Evolutionary conservation across 2,113 vertebrate genomes (phyloP).

Genomic region (Hyperoodon ampullatus): DNA sequence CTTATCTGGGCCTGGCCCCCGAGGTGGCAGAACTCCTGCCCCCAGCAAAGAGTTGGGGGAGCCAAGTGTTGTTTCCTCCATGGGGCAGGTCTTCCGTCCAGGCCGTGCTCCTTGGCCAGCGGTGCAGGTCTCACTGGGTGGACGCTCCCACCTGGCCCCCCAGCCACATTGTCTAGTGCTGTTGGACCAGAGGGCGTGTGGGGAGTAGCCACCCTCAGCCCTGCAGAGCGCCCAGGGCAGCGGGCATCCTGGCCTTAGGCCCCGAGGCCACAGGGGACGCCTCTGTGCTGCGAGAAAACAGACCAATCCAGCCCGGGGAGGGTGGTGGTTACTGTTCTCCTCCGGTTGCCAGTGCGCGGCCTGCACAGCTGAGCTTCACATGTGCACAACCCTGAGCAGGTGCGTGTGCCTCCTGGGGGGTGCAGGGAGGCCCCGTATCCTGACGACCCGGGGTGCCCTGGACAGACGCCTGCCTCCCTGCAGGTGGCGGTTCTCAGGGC

Average conservation of each 20-base stretch:
- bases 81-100: fast-evolving
- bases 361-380: background rate
- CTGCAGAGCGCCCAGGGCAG: background rate
- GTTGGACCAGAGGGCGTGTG: too few relatives aligned
- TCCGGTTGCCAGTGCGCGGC: background rate
- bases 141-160: fast-evolving
- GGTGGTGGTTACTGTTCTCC: background rate
- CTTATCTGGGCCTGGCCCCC: background rate
- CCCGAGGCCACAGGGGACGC: background rate
- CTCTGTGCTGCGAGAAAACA: background rate
- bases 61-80: fast-evolving
- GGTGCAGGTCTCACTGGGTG: background rate
- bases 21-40: background rate
- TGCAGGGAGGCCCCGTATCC: background rate
- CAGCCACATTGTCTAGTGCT: fast-evolving
- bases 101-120: background rate
- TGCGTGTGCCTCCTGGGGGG: fast-evolving
- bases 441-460: background rate
- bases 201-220: background rate
- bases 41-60: background rate
- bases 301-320: fast-evolving
- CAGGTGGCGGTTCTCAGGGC: background rate
- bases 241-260: background rate
- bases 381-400: background rate
- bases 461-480: too few relatives aligned